Base-by-base conservation (phyloP, 2,113 vertebrate species). In the human (Homo sapiens) region DNA sequence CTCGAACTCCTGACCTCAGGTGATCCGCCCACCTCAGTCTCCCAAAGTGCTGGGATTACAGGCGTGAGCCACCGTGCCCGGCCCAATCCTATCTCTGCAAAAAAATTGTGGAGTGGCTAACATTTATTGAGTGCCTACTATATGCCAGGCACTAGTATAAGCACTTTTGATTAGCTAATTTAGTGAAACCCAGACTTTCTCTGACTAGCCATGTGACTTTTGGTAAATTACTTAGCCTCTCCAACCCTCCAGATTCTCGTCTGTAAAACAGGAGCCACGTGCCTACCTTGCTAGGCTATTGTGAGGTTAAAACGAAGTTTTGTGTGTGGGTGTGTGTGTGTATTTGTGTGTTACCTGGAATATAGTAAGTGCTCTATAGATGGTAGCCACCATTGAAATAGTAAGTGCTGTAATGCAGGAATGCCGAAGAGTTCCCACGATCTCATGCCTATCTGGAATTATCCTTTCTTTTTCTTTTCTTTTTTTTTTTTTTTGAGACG, bases 401-500 rank as follows among this genome's bases (percentile, higher is more conserved):
- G 25, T 18, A 8, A 64, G 8, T 25, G 45, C 8, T 6, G 0
- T 12, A 30, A 48, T 0, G 35, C 25, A 68, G 55, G 30, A 35
- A 50, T 1, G 22, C 73, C 20, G 20, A 38, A n/a, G 11, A 10
- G 45, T 13, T 18, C 17, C 1, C 43, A 3, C 14, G 4, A 23
- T 20, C 52, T 20, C 10, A 0, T 12, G 20, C n/a, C 9, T 6
- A 8, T 3, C 0, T 64, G 11, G 61, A 30, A 27, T 64, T 30
- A 30, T 6, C 27, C 18, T 20, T 30, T 6, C 27, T 6, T 20
- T 30, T 30, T 64, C 30, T 61, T 59, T 59, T 59, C 25, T 27
- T 30, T 64, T 64, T 61, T 59, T 59, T 59, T 59, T 27, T 64
- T 64, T 30, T 30, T 64, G 61, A 30, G 61, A 64, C 5, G 0